Percentiles rank a stretch among this genome's conserved stretches.
These are phyloP conservation scores for Probosciger aterrimus DNA, from an alignment of 2,113 vertebrate genomes.

Conservation along the genomic window DNA sequence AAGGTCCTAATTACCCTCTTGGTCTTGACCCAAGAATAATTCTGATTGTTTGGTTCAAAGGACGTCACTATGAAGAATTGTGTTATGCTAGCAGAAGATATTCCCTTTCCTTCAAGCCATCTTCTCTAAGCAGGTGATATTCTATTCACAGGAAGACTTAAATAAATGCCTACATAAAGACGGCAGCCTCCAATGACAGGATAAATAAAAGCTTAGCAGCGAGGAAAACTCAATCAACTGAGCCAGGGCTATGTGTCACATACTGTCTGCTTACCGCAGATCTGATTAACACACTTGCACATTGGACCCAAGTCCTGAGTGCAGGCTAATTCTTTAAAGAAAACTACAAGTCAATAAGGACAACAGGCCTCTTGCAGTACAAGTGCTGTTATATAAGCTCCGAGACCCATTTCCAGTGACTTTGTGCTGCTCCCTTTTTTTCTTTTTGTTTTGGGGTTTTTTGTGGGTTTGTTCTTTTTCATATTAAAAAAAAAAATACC, in stretches of 20 bases:
- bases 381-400: constrained; percentile 6
- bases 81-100: neutral
- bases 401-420: neutral
- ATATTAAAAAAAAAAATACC: no score
- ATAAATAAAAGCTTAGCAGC: neutral
- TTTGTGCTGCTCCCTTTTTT: constrained; percentile 1
- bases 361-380: neutral
- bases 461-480: no score
- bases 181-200: neutral
- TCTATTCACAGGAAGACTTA: neutral
- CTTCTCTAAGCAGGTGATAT: neutral
- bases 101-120: neutral
- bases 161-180: neutral
- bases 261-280: neutral
- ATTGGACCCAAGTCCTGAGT: neutral
- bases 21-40: neutral
- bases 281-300: neutral
- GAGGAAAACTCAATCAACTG: neutral
- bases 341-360: neutral
- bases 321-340: neutral
- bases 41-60: neutral
- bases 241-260: neutral
- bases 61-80: neutral
- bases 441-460: neutral
- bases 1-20: neutral